Evolutionary conservation across 1,140 invertebrate species (phyloP), one percentile per base, ranked within the genome.

Genomic region (Luehdorfia chinensis): DNA sequence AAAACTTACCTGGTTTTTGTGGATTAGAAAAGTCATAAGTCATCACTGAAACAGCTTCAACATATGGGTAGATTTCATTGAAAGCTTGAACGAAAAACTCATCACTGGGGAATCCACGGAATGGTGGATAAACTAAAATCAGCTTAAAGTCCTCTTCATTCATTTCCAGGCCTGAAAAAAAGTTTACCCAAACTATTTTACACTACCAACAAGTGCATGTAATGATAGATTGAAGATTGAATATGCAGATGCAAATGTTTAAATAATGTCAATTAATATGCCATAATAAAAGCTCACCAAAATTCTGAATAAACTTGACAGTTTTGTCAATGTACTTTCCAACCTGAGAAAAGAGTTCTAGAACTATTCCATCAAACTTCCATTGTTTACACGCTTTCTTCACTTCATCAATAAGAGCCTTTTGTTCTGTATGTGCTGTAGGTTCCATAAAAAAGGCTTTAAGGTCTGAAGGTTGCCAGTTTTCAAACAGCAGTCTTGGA

Each of bases 11-110:
- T 53, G 95, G 94, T 63, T 91, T 90, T 72, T 94, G 91, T 6
- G 93, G 87, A 84, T 84, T 94, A 14, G 96, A 97, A 83, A 92
- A 98, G 79, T 98, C 97, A 80, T 98, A 98, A 0, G 96, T 98
- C 96, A 98, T 97, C 0, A 98, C 87, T 27, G 95, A 97, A 74
- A 98, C 97, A 39, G 91, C 93, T 67, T 93, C 92, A 1, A 98
- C 89, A 78, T 93, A 87, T 16, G 92, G 89, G 59, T 92, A 91
- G 7, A 98, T 88, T 28, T 89, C 88, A 61, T 94, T 91, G 84
- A 97, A 96, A 57, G 96, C 91, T 48, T 93, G 86, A 50, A 91
- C 88, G 14, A 88, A 88, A 87, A 98, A 96, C 66, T 95, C 89
- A 59, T 94, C 92, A 39, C 84, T 84, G 2, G 85, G 76, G 53